Percentiles rank a stretch among this genome's conserved stretches.
Evolutionary conservation across 2,888 invertebrate species (phyloP).

Genomic region (Flexamia atlantica): DNA sequence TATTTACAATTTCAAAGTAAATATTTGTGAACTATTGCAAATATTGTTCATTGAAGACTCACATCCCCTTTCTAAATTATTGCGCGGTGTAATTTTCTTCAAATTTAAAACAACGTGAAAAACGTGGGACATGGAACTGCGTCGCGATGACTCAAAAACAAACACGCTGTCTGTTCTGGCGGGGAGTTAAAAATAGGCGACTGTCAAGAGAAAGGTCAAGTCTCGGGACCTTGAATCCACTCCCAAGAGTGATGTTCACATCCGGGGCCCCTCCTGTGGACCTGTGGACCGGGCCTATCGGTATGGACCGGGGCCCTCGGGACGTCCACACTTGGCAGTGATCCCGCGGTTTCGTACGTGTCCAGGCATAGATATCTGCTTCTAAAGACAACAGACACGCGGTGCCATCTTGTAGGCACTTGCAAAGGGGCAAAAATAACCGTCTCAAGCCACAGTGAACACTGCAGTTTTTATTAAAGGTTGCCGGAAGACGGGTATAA

Average conservation of each 20-base stretch:
- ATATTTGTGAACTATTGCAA: too few species aligned
- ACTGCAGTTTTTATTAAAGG: too few species aligned
- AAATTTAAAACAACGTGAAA: neutral
- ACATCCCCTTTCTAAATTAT: too few species aligned
- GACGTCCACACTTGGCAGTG: neutral
- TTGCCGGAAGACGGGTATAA: too few species aligned
- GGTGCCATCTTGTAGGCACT: too few species aligned
- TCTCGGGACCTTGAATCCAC: neutral
- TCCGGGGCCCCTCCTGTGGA: neutral
- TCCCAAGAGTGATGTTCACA: neutral
- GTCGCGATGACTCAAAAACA: neutral
- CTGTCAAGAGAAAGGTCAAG: neutral
- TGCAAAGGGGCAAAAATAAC: too few species aligned
- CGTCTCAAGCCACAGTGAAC: too few species aligned
- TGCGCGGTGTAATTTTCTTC: neutral
- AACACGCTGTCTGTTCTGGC: neutral
- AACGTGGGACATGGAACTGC: neutral
- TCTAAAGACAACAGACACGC: neutral
- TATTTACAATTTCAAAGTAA: too few species aligned
- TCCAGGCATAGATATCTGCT: neutral
- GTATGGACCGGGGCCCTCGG: conserved; percentile 15
- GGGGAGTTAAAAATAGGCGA: conserved; percentile 3
- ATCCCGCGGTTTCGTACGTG: neutral
- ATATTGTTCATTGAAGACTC: too few species aligned
- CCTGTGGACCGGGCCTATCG: too few species aligned